Percentiles rank a stretch among this genome's conserved stretches.
Evolutionary conservation across 2,888 invertebrate species (phyloP).

Genomic region (Loripinus fragilis): DNA sequence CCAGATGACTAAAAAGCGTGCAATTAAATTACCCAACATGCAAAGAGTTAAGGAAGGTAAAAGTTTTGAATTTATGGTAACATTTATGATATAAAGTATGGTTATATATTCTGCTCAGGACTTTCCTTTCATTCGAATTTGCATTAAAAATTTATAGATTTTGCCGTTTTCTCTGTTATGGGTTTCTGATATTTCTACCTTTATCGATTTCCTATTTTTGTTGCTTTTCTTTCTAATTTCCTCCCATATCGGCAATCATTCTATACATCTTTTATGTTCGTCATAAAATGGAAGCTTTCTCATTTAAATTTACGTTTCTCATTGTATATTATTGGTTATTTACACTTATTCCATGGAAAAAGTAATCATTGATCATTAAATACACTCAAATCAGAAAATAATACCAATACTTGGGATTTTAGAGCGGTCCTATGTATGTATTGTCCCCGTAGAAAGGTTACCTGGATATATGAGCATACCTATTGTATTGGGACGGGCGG

Average conservation of each 20-base stretch:
- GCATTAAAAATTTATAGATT: constrained; percentile 28
- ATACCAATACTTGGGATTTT: not conserved
- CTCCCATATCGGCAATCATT: constrained; percentile 6
- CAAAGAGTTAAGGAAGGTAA: too few relatives aligned
- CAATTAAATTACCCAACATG: too few relatives aligned
- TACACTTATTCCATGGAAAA: constrained; percentile 37
- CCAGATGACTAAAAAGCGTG: too few relatives aligned
- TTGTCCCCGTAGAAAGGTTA: constrained; percentile 7
- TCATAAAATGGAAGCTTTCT: constrained; percentile 23
- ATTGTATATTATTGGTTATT: constrained; percentile 48
- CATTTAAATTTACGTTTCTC: constrained; percentile 44
- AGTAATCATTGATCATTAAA: constrained; percentile 8
- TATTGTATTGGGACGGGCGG: constrained; percentile 16
- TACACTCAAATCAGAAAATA: constrained; percentile 9
- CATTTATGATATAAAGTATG: too few relatives aligned
- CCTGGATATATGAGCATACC: constrained; percentile 1
- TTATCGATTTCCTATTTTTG: constrained; percentile 22
- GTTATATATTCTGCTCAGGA: not conserved
- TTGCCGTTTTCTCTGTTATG: constrained; percentile 14
- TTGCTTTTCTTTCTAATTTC: constrained; percentile 6
- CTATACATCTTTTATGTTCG: constrained; percentile 24
- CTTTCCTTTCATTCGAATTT: constrained; percentile 8
- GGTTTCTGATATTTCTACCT: constrained; percentile 19
- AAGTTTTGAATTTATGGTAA: not conserved
- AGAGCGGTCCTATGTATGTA: not conserved